Base-by-base conservation (phyloP, 2,888 invertebrate species). In the Mellilla xanthometata region DNA sequence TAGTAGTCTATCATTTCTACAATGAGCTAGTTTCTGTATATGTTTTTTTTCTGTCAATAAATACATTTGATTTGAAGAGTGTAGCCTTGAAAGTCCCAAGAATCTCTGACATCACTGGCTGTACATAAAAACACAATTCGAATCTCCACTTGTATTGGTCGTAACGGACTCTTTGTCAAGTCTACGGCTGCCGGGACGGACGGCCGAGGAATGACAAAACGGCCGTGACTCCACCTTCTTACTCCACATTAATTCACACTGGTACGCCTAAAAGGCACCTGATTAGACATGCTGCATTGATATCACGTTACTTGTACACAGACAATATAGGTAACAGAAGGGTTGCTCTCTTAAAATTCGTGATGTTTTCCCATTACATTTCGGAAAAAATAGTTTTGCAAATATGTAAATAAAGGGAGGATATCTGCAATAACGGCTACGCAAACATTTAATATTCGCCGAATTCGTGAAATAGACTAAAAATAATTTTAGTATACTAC, bases 161-260 rank as follows among this genome's bases (percentile, higher is more conserved):
- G 34, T 34, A 34, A 39, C 39, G 35, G 23, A 31, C 31, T 39
- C 31, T 39, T 39, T 39, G 39, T 31, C 13, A n/a, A 31, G 39
- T 5, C 28, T 12, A 11, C 28, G 26, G 28, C 38, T 31, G 41
- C 29, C 31, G 46, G 38, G 35, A 35, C 31, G 19, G 39, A 46
- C 46, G 39, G 23, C 50, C 22, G 23, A 51, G 50, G 50, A 46
- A 51, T 40, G 51, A 51, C 47, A 47, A 52, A 41, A 52, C 41
- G 43, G 34, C 40, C 19, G 39, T 36, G 35, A 49, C 35, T 29
- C 47, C 34, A 15, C 30, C 40, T 33, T 28, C 52, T 44, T 50
- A 49, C 34, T 54, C 48, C 35, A 55, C 62, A 65, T 65, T 62
- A 65, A 68, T 69, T 62, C 59, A 61, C 62, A 56, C 54, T 54